Percentiles rank a stretch among this genome's conserved stretches.
Conservation (phyloP, 2,888 invertebrate genomes). For the Pyralis farinalis region DNA sequence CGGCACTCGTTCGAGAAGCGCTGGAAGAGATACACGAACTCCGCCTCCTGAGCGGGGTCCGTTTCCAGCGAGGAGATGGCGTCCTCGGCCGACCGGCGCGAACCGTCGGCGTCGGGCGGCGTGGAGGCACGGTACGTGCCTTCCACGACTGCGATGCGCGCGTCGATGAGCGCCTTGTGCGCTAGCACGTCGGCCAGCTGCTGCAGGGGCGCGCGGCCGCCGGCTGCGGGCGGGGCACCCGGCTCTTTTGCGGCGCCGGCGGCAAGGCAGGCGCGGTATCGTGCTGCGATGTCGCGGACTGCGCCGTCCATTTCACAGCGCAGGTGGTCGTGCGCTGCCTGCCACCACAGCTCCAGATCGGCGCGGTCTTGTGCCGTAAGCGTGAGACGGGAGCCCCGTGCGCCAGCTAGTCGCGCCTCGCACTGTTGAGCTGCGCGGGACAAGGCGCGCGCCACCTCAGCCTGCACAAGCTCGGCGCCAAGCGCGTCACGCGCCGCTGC, state of each 20-base stretch:
- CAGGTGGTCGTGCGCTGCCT: conserved; percentile 86
- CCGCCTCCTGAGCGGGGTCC: conserved; percentile 82
- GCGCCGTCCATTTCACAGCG: conserved; percentile 87
- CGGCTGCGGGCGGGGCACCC: conserved; percentile 72
- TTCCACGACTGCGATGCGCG: conserved; percentile 85
- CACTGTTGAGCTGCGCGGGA: conserved; percentile 85
- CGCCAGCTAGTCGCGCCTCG: conserved; percentile 80
- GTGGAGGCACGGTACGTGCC: conserved; percentile 72
- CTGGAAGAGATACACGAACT: conserved; percentile 85
- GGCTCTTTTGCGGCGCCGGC: conserved; percentile 82
- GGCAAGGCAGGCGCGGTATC: conserved; percentile 84
- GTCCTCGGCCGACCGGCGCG: conserved; percentile 50
- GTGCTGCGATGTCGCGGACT: conserved; percentile 84
- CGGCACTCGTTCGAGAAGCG: conserved; percentile 83
- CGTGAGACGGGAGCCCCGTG: conserved; percentile 80
- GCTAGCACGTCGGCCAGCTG: conserved; percentile 44
- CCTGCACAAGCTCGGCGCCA: conserved; percentile 87
- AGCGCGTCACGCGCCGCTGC: conserved; percentile 88
- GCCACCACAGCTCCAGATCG: conserved; percentile 87
- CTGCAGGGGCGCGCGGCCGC: conserved; percentile 44
- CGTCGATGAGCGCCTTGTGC: conserved; percentile 83
- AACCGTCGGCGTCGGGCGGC: conserved; percentile 22
- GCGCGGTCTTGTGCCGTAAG: conserved; percentile 85
- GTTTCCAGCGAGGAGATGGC: conserved; percentile 71
- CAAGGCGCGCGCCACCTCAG: conserved; percentile 88